These are phyloP conservation scores for Sebastes umbrosus DNA, from an alignment of 2,797 vertebrate genomes.

Conservation along the genomic window DNA sequence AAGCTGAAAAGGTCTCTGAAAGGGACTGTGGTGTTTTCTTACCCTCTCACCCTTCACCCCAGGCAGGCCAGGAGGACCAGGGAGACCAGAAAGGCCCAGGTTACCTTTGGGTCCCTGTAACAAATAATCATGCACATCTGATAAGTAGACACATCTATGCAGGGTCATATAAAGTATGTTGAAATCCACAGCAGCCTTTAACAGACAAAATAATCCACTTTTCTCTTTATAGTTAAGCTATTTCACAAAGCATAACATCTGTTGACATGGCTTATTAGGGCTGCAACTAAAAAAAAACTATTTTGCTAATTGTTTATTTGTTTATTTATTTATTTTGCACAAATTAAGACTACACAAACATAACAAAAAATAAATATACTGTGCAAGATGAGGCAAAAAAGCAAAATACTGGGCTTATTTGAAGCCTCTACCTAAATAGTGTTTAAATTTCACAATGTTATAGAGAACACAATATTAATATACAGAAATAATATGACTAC, in stretches of 20 bases:
- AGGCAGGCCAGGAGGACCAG: constrained; percentile 91
- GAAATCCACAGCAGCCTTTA: neutral
- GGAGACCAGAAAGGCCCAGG: constrained; percentile 92
- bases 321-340: too few species aligned
- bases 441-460: too few species aligned
- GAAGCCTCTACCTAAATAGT: too few species aligned
- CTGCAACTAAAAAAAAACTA: too few species aligned
- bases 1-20: constrained; percentile 3
- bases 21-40: constrained; percentile 64
- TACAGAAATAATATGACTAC: too few species aligned
- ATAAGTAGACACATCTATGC: neutral
- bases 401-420: too few species aligned
- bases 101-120: constrained; percentile 91
- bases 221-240: neutral
- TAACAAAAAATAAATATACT: too few species aligned
- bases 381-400: too few species aligned
- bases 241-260: neutral
- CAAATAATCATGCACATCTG: constrained; percentile 32
- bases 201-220: neutral
- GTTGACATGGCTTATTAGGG: neutral
- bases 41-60: constrained; percentile 95
- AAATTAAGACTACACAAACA: too few species aligned
- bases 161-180: neutral
- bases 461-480: too few species aligned
- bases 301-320: too few species aligned